Conservation (phyloP, 2,888 invertebrate genomes). For the Baccha elongata region DNA sequence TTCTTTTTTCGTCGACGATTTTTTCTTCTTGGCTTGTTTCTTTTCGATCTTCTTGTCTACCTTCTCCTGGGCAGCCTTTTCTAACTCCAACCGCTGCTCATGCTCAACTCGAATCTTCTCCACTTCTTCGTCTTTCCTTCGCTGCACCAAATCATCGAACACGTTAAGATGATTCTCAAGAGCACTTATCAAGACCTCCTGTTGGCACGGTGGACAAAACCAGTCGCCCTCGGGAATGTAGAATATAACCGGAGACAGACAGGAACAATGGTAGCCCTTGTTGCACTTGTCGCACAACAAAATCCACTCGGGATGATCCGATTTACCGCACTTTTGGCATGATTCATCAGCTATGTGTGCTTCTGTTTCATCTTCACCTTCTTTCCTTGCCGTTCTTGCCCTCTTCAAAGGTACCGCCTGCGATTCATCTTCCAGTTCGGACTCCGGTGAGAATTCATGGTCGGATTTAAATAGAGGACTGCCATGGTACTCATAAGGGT, state of each 20-base stretch:
- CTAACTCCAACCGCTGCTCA: constrained; percentile 74
- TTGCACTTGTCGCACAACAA: constrained; percentile 97
- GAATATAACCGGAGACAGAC: constrained; percentile 95
- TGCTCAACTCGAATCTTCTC: constrained; percentile 76
- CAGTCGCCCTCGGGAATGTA: constrained; percentile 98
- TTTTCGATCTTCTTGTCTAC: constrained; percentile 74
- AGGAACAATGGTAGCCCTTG: constrained; percentile 98
- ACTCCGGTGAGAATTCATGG: constrained; percentile 96
- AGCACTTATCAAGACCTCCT: constrained; percentile 89
- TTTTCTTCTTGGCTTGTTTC: constrained; percentile 67
- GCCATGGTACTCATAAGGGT: constrained; percentile 83
- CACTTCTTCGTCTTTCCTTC: constrained; percentile 79
- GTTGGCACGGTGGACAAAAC: constrained; percentile 99
- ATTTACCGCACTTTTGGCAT: constrained; percentile 95
- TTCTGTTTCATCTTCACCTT: constrained; percentile 84
- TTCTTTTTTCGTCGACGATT: constrained; percentile 45
- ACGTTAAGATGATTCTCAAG: constrained; percentile 89
- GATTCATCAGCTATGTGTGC: constrained; percentile 84
- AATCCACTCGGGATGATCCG: constrained; percentile 98
- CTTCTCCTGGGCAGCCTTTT: constrained; percentile 81
- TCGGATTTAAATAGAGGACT: constrained; percentile 89
- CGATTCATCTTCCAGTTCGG: constrained; percentile 89
- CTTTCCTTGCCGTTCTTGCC: constrained; percentile 91
- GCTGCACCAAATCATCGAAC: constrained; percentile 88
- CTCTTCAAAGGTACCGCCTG: constrained; percentile 88